These are phyloP conservation scores for Pyrocoelia pectoralis DNA, from an alignment of 2,888 invertebrate species.

Conservation along the genomic window DNA sequence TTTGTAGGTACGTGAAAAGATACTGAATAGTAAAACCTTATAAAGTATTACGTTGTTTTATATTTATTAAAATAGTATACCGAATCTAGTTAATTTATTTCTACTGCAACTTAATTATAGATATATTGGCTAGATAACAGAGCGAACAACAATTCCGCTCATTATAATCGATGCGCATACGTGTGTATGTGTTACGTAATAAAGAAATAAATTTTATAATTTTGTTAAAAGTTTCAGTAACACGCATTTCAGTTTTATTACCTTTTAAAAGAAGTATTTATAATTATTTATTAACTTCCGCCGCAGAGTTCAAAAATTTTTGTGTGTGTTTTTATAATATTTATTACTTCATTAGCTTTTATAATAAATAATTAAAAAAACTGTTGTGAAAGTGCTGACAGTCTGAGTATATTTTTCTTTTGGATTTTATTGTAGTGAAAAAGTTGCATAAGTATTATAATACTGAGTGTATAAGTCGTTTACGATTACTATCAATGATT, in stretches of 20 bases:
- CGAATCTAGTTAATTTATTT: slow-evolving; percentile 8
- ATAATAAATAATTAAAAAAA: background rate
- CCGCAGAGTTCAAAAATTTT: background rate
- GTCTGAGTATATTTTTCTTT: too few relatives aligned
- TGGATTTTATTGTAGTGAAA: too few relatives aligned
- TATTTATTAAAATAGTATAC: slow-evolving; percentile 17
- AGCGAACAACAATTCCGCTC: background rate
- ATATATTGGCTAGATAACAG: slow-evolving; percentile 23
- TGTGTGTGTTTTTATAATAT: background rate
- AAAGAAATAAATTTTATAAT: slow-evolving; percentile 18
- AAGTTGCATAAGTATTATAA: too few relatives aligned
- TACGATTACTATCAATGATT: too few relatives aligned
- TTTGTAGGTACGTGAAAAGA: background rate
- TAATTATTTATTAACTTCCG: slow-evolving; percentile 8
- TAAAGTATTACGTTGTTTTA: slow-evolving; percentile 16
- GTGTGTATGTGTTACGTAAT: slow-evolving; percentile 12
- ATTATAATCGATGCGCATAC: background rate
- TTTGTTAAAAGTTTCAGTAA: slow-evolving; percentile 8
- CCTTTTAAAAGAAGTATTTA: background rate
- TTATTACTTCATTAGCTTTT: background rate
- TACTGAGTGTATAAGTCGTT: too few relatives aligned
- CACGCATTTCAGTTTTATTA: slow-evolving; percentile 5
- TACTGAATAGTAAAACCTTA: background rate
- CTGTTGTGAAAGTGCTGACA: too few relatives aligned
- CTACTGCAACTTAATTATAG: slow-evolving; percentile 21